phyloP scores from a whole-genome alignment of 2,888 invertebrate genomes.

The Agrotis clavis region DNA sequence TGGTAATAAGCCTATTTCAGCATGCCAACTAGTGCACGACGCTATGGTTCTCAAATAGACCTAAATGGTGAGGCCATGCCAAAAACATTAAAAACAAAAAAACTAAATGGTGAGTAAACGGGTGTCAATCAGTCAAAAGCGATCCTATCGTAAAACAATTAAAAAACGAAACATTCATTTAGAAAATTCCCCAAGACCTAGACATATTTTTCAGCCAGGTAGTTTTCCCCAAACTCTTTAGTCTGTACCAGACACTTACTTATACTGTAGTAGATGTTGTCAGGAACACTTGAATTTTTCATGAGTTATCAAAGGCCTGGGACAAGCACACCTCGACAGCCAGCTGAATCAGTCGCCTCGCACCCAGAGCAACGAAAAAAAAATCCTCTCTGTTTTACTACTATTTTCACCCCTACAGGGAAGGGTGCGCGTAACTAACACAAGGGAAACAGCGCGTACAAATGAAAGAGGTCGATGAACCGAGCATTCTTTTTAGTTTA shows the following conservation, averaged over 20 bases:
- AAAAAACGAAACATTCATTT: neutral
- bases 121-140: no score
- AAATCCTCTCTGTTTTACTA: constrained; percentile 77
- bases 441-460: constrained; percentile 72
- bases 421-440: constrained; percentile 72
- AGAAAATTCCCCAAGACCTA: neutral
- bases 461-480: constrained; percentile 72
- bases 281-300: constrained; percentile 84
- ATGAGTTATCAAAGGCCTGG: constrained; percentile 84
- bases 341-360: constrained; percentile 68
- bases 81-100: no score
- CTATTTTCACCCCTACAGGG: constrained; percentile 76
- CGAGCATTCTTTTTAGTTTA: constrained; percentile 31
- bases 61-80: no score
- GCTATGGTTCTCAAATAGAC: no score
- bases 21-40: no score
- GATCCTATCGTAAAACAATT: no score
- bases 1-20: neutral
- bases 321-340: constrained; percentile 69
- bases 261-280: constrained; percentile 69
- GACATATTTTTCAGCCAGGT: constrained; percentile 4
- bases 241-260: constrained; percentile 24
- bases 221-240: constrained; percentile 22
- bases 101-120: no score
- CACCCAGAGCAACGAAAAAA: constrained; percentile 64